Base-by-base conservation (phyloP, 2,888 invertebrate genomes). In the Polietes domitor region DNA sequence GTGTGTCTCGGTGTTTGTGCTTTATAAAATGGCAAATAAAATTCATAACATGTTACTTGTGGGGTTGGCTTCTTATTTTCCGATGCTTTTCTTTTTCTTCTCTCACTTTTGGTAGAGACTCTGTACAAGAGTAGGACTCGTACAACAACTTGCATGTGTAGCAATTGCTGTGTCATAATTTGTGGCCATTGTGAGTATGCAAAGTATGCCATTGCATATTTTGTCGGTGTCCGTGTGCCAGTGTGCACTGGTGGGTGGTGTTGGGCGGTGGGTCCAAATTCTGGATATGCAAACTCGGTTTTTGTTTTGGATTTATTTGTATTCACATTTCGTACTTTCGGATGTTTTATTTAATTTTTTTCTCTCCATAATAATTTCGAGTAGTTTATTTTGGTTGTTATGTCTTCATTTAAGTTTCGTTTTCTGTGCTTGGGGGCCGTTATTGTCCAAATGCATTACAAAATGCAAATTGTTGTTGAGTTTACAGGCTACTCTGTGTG, bases 371-470 rank as follows among this genome's bases (percentile, higher is more conserved):
- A 15, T 75, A 78, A 75, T 82, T 75, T 82, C 75, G 74, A 82
- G 75, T 71, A 74, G 61, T 82, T 78, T 78, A 72, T 78, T 82
- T 82, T 75, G 75, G 73, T 43, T 82, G 71, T 78, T 65, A 82
- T 75, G 70, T 71, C 68, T 72, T 26, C 32, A 61, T 28, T 28
- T 37, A 15, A 9, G 61, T 61, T 61, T 28, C n/a, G 28, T 61
- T n/a, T 55, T 21, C 55, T 12, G 28, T 47, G n/a, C 10, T 5
- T 41, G 41, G 10, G 26, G 1, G 26, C n/a, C 15, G 15, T 26
- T 58, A 26, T 58, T 58, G 58, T 15, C 58, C 19, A 26, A 58
- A 58, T 58, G 58, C 26, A 58, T 26, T 58, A n/a, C 26, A 1
- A 58, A 58, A 24, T 58, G 58, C 26, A 58, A 26, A 58, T 26